Percentiles rank a stretch among this genome's conserved stretches.
These are phyloP conservation scores for Chaetops frenatus DNA, from an alignment of 2,113 vertebrate species.

Conservation along the genomic window DNA sequence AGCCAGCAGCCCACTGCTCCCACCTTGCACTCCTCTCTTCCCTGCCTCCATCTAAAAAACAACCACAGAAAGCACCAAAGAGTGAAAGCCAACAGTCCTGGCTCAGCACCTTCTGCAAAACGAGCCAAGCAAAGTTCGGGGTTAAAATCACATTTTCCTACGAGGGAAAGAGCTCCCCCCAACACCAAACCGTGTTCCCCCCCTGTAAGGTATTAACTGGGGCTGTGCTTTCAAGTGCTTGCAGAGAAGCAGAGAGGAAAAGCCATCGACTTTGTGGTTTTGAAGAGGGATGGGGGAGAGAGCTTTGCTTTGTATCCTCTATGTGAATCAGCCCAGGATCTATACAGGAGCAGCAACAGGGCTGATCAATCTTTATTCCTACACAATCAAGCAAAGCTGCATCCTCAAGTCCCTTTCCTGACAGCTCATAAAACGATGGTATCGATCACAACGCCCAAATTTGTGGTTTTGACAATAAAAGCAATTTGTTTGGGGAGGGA, in stretches of 20 bases:
- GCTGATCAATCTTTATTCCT: constrained; percentile 63
- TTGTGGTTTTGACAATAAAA: constrained; percentile 67
- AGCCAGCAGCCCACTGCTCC: not conserved
- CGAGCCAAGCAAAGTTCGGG: not conserved
- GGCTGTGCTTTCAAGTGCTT: not conserved
- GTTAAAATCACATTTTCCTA: not conserved
- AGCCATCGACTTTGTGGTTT: constrained; percentile 19
- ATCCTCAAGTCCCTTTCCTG: constrained; percentile 17
- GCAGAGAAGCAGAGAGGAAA: not conserved
- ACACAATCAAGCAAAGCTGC: constrained; percentile 37
- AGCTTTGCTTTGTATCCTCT: not conserved
- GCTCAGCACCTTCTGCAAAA: not conserved
- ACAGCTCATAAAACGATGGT: constrained; percentile 33
- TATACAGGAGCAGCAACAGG: not conserved
- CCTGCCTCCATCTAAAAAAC: not conserved
- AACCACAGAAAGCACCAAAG: not conserved
- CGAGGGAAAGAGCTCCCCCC: not conserved
- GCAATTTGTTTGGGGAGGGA: constrained; percentile 54
- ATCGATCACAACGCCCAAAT: constrained; percentile 55
- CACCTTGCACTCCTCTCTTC: not conserved
- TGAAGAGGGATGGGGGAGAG: not conserved
- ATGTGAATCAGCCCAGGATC: not conserved
- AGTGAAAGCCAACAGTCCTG: not conserved
- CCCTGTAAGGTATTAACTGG: not conserved
- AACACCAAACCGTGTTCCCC: not conserved